Conservation (phyloP, 2,113 vertebrate genomes). For the Coryphaenoides rupestris region DNA sequence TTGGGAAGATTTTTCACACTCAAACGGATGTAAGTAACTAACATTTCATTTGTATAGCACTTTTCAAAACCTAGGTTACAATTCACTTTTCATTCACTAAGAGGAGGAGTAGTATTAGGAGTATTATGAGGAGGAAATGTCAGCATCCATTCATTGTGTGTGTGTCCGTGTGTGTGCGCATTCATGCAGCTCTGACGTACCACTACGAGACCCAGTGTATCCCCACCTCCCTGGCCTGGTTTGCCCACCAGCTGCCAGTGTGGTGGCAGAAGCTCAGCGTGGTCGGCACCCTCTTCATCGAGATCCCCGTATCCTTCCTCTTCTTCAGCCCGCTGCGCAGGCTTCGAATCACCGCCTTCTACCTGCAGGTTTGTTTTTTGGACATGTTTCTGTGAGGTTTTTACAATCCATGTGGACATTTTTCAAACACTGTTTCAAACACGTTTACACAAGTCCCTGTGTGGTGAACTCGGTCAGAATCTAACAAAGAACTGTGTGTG, state of each 20-base stretch:
- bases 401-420: too few species aligned
- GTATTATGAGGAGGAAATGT: too few species aligned
- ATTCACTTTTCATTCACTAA: too few species aligned
- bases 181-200: constrained; percentile 84
- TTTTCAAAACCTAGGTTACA: too few species aligned
- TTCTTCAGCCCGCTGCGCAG: constrained; percentile 86
- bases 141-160: background rate
- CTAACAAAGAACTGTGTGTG: background rate
- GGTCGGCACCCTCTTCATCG: constrained; percentile 80
- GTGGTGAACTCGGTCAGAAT: too few species aligned
- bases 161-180: constrained; percentile 8
- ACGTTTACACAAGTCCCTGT: too few species aligned
- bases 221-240: constrained; percentile 85
- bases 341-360: constrained; percentile 83
- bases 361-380: constrained; percentile 78
- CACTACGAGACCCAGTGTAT: constrained; percentile 96
- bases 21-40: too few species aligned
- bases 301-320: constrained; percentile 78
- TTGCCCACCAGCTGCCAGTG: constrained; percentile 85
- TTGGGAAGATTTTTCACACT: too few species aligned
- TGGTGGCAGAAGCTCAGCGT: constrained; percentile 91
- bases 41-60: too few species aligned
- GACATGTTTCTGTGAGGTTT: background rate
- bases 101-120: too few species aligned
- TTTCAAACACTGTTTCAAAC: too few species aligned